phyloP scores from a whole-genome alignment of 2,113 vertebrate species.

The Rhabdornis inornatus region DNA sequence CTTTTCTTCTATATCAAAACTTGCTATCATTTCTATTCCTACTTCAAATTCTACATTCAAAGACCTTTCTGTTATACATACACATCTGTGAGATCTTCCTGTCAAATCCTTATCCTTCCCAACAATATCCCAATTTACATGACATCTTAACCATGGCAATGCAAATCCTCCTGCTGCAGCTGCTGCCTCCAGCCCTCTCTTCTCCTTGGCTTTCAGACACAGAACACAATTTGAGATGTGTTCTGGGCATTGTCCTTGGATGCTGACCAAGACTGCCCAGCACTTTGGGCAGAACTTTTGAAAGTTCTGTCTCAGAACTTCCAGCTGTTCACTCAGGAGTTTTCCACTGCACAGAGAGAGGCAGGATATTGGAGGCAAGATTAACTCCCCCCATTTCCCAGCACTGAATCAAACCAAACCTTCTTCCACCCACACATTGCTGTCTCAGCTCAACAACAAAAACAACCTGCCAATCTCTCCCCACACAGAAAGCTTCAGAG shows the following conservation, averaged over 20 bases:
- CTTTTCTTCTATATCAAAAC: too few relatives aligned
- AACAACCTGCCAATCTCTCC: slow-evolving; percentile 46
- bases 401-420: neutral
- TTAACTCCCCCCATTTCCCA: neutral
- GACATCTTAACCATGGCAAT: neutral
- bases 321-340: neutral
- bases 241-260: neutral
- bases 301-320: neutral
- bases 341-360: neutral
- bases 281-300: too few relatives aligned
- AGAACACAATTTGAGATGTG: neutral
- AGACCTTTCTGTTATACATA: too few relatives aligned
- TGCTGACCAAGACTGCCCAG: neutral
- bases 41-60: too few relatives aligned
- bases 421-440: slow-evolving; percentile 8
- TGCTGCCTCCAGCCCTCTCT: neutral
- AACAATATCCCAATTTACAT: neutral
- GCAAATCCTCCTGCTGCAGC: neutral
- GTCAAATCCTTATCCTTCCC: too few relatives aligned
- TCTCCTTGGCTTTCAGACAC: neutral
- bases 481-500: neutral
- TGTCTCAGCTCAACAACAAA: slow-evolving; percentile 34
- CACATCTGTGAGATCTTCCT: too few relatives aligned
- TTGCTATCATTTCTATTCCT: too few relatives aligned
- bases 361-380: neutral